Percentiles rank a stretch among this genome's conserved stretches.
phyloP scores from a whole-genome alignment of 2,113 vertebrate species.

The Tetrax tetrax region DNA sequence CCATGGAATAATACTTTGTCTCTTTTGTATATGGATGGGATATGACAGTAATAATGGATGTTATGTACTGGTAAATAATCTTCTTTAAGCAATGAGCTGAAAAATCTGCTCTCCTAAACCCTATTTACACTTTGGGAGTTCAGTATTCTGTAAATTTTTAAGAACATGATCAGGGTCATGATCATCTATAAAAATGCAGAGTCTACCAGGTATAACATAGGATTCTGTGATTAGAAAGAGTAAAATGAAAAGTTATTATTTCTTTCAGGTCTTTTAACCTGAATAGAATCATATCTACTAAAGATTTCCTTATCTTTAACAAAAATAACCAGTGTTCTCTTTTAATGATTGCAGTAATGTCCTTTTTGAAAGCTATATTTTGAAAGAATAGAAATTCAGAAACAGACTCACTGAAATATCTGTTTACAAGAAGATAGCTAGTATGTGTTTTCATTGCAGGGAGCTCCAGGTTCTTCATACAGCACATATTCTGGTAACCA shows the following conservation, averaged over 20 bases:
- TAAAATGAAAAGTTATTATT: background rate
- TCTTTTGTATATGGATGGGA: background rate
- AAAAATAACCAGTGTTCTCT: background rate
- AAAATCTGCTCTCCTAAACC: background rate
- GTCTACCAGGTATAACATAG: background rate
- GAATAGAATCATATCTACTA: background rate
- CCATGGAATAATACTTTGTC: background rate
- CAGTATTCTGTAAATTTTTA: background rate
- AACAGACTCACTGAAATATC: background rate
- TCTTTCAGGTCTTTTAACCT: background rate
- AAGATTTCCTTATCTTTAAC: background rate
- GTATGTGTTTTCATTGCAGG: conserved; percentile 34
- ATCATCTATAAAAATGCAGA: background rate
- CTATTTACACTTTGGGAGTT: background rate
- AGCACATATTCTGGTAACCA: conserved; percentile 48
- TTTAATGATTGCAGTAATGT: background rate
- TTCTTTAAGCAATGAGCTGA: background rate
- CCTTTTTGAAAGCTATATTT: background rate
- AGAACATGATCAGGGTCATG: background rate
- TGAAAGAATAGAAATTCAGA: background rate
- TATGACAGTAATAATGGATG: background rate
- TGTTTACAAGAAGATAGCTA: background rate
- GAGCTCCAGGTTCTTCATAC: conserved; percentile 18
- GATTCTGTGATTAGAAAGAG: background rate
- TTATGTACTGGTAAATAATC: background rate